Base-by-base conservation (phyloP, 92 coral and sea anemone species). In the Porites evermanni region DNA sequence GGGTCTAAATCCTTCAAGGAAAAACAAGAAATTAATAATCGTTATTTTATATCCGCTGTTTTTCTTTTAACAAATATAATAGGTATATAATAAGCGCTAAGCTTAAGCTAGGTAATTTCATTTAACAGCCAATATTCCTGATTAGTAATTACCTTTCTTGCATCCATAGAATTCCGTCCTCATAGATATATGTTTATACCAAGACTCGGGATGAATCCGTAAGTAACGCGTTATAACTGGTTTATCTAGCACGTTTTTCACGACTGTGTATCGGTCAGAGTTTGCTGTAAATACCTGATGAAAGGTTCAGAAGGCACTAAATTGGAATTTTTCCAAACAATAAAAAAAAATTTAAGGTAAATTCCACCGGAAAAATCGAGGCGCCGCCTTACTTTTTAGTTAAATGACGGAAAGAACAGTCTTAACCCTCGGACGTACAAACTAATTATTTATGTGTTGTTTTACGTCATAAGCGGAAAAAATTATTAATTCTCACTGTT, bases 211-310 rank as follows among this genome's bases (percentile, higher is more conserved):
- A 12, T 65, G 60, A 50, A 79, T 79, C 26, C 61, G 70, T 18
- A 79, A 50, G 73, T 44, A 79, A 2, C 83, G 72, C 2, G 83
- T 79, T n/a, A 79, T 23, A 47, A 79, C 18, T 20, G 83, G 83
- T 50, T 21, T 65, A 1, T 79, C 19, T 51, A 79, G 63, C 0
- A 4, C 14, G 51, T 79, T 65, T 2, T 14, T 79, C 5, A 79
- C 83, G 1, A 79, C 74, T 19, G 83, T 79, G 73, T 64, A 79
- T n/a, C 72, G 61, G 29, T 79, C 83, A 64, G 72, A 50, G 63
- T 79, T 79, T 29, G 19, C 83, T 0, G 32, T 20, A 44, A 79
- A 79, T 1, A 72, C n/a, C 77, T 72, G 56, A 14, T 3, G 9
- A 26, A 29, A 29, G 32, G 4, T 29, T 29, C 32, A 29, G 3